Percentiles rank a stretch among this genome's conserved stretches.
phyloP scores from a whole-genome alignment of 2,888 invertebrate genomes.

The Stenolophus ochropezus region DNA sequence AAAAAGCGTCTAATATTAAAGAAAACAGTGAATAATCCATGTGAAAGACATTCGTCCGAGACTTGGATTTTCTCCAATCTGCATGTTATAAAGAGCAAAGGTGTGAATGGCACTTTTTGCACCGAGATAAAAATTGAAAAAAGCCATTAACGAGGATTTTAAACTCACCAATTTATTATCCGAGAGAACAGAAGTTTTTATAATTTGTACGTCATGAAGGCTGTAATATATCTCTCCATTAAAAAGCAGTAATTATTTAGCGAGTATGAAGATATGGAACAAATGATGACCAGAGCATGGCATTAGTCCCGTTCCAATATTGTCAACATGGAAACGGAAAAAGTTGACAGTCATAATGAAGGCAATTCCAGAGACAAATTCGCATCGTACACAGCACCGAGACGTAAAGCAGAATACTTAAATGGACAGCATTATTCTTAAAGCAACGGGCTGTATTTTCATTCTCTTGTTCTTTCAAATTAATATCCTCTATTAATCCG shows the following conservation, averaged over 20 bases:
- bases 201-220: conserved; percentile 9
- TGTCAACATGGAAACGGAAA: conserved; percentile 41
- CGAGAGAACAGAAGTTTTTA: conserved; percentile 24
- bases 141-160: conserved; percentile 19
- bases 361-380: conserved; percentile 50
- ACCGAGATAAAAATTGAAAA: conserved; percentile 29
- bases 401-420: conserved; percentile 39
- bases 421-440: conserved; percentile 4
- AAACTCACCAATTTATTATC: conserved; percentile 18
- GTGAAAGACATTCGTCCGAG: no score
- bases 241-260: conserved; percentile 27
- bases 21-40: no score
- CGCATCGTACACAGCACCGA: conserved; percentile 30
- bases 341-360: conserved; percentile 51
- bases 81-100: no score
- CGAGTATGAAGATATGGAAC: conserved; percentile 16
- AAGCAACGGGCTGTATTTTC: background rate
- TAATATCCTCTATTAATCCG: background rate
- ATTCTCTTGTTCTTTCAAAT: background rate
- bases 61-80: no score
- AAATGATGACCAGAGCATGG: background rate
- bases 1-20: no score
- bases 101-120: no score
- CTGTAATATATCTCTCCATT: conserved; percentile 1
- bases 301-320: conserved; percentile 47